Evolutionary conservation across 2,797 vertebrate genomes (phyloP), one percentile per base, ranked within the genome.

Genomic region (Choloepus didactylus): DNA sequence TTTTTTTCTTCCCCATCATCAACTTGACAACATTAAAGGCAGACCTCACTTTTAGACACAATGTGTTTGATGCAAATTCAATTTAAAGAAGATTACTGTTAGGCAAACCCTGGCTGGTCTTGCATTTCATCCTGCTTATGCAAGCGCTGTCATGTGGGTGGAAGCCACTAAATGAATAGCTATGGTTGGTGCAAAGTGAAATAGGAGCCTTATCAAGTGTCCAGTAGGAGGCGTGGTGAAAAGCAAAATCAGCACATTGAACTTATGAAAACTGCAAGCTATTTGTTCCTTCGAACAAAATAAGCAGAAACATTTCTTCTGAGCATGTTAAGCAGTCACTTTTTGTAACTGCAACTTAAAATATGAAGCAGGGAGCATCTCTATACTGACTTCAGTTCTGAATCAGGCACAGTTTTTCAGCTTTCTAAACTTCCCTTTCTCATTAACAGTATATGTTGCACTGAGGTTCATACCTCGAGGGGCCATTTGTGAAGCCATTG

Each of bases 21-120:
- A 84, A 67, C 51, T 41, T 84, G 83, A 95, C 76, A 62, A 93
- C 94, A 94, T 87, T 84, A 94, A 94, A 97, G 80, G 72, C 76
- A 23, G 31, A 51, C 82, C 64, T 85, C 86, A 54, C 83, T 72
- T 95, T 93, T 49, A 95, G 82, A 95, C 46, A 69, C 66, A 49
- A 83, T 0, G 18, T 18, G 86, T 73, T 80, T 69, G 72, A 59
- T 49, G 62, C 69, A 91, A 91, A 82, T 62, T n/a, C n/a, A 81
- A 60, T 27, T 81, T 89, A 27, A 70, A 87, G 91, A 82, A 86
- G 91, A 91, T 93, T 54, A 46, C 21, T 14, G 35, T 41, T 10
- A 46, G 80, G 66, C 35, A 70, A 54, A 6, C 15, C 3, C 59
- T 75, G 51, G 51, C 69, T 90, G 51, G 77, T 88, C 79, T 94